Percentiles rank a stretch among this genome's conserved stretches.
These are phyloP conservation scores for Amazona vittata DNA, from an alignment of 2,113 vertebrate genomes.

Conservation along the genomic window DNA sequence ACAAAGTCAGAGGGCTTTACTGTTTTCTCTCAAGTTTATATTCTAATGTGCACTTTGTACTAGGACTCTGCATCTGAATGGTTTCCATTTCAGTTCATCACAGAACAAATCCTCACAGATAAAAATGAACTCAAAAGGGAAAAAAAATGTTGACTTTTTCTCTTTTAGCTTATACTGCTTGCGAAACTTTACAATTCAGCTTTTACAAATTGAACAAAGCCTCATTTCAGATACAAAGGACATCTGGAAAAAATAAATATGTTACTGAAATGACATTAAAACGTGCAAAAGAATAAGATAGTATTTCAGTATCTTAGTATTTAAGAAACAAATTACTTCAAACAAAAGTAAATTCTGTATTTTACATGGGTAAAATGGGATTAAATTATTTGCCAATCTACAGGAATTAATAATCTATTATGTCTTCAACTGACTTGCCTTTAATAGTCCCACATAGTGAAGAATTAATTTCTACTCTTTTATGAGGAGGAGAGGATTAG, in stretches of 20 bases:
- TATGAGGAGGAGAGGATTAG: background rate
- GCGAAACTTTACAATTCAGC: background rate
- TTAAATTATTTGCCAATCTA: background rate
- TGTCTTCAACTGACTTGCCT: background rate
- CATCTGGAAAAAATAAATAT: background rate
- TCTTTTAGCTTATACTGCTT: background rate
- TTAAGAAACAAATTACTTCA: background rate
- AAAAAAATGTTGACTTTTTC: background rate
- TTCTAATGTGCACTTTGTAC: background rate
- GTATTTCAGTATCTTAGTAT: background rate
- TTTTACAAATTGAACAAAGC: background rate
- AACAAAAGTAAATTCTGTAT: background rate
- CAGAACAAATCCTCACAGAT: background rate
- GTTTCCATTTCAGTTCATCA: background rate
- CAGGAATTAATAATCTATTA: background rate
- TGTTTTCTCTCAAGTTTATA: background rate
- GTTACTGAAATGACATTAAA: background rate
- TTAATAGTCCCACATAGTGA: background rate
- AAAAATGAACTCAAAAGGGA: background rate
- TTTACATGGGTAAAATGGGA: background rate
- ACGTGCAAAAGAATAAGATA: background rate
- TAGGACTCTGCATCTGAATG: background rate
- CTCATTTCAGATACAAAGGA: background rate
- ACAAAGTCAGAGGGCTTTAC: background rate
- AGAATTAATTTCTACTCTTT: background rate